phyloP scores from a whole-genome alignment of 1,140 invertebrate species.

The Pentalonia nigronervosa region DNA sequence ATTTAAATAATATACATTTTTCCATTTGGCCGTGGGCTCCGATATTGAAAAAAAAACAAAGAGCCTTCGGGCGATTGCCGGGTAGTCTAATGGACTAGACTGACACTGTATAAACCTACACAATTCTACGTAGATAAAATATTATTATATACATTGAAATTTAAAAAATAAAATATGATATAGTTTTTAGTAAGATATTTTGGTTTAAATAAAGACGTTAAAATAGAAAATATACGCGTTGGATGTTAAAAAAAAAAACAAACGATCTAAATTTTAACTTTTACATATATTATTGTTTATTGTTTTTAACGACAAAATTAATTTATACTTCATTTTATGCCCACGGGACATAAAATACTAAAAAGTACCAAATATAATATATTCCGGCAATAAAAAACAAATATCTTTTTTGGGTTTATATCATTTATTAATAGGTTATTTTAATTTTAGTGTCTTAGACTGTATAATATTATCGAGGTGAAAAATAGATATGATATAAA shows the following conservation, averaged over 20 bases:
- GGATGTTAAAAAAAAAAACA: not conserved
- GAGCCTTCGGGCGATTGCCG: no score
- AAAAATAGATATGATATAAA: not conserved
- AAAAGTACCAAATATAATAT: not conserved
- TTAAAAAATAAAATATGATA: not conserved
- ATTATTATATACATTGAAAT: not conserved
- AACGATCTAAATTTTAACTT: not conserved
- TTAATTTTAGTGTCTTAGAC: conserved; percentile 18
- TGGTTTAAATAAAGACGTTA: not conserved
- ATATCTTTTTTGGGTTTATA: not conserved
- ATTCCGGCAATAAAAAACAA: not conserved
- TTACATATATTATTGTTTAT: not conserved
- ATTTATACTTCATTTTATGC: not conserved
- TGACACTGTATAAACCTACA: not conserved
- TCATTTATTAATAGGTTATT: not conserved
- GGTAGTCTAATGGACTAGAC: no score
- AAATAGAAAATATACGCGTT: not conserved
- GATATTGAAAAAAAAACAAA: not conserved
- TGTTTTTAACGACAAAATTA: conserved; percentile 1
- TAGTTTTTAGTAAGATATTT: not conserved
- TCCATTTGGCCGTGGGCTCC: not conserved
- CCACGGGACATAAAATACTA: not conserved
- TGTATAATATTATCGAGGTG: not conserved
- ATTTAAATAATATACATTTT: not conserved
- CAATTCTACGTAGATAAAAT: not conserved